A percentile compares a stretch with the other conserved stretches of the same genome.
These are phyloP conservation scores for Copidosoma aretas DNA, from an alignment of 2,888 invertebrate species.

Conservation along the genomic window DNA sequence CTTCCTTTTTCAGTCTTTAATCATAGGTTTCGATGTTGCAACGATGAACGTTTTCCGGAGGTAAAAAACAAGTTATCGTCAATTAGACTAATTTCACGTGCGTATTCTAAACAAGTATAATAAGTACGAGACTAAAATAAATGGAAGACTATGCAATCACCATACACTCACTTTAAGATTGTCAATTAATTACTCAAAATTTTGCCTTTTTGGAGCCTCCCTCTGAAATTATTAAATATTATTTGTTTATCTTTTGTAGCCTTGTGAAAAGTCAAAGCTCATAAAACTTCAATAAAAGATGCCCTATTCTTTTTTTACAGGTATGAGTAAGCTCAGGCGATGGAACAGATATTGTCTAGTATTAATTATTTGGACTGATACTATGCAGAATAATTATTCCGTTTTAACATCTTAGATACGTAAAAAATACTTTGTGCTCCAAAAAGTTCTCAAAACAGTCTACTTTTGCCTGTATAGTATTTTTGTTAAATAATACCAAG, in stretches of 20 bases:
- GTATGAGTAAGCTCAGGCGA: background rate
- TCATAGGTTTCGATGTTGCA: slow-evolving; percentile 33
- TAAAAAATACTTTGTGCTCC: no score
- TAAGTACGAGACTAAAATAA: slow-evolving; percentile 21
- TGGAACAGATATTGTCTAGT: no score
- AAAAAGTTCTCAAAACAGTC: no score
- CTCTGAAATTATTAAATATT: slow-evolving; percentile 5
- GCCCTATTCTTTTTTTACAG: no score
- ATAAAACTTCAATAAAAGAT: no score
- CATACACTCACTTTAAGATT: slow-evolving; percentile 26
- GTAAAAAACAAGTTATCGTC: slow-evolving; percentile 18
- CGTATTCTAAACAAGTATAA: slow-evolving; percentile 12
- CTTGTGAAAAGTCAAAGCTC: slow-evolving; percentile 25
- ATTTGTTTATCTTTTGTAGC: slow-evolving; percentile 28
- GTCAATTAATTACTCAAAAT: slow-evolving; percentile 24
- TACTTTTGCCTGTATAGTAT: no score
- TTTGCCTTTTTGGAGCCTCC: slow-evolving; percentile 2
- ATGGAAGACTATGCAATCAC: slow-evolving; percentile 39
- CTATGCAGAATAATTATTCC: no score
- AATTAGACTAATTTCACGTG: background rate
- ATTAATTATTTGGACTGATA: no score
- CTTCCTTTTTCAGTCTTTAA: slow-evolving; percentile 34
- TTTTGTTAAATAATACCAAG: no score
- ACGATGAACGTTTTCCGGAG: slow-evolving; percentile 14
- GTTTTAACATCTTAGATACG: no score